Percentiles rank a stretch among this genome's conserved stretches.
phyloP scores from a whole-genome alignment of 2,888 invertebrate genomes.

The Auanema sp. region DNA sequence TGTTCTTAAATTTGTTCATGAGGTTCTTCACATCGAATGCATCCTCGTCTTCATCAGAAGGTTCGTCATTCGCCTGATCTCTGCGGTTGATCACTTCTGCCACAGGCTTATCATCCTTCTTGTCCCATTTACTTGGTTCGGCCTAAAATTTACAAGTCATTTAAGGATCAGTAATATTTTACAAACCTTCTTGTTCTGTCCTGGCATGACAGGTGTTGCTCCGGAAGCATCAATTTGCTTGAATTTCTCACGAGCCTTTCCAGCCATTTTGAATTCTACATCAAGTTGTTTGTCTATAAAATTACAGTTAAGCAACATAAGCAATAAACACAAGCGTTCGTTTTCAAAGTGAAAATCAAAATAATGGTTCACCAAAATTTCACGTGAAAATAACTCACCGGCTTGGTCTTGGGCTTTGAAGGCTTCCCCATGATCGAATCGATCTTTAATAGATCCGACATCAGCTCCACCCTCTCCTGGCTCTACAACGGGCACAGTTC shows the following conservation, averaged over 20 bases:
- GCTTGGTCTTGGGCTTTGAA: conserved; percentile 26
- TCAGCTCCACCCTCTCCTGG: conserved; percentile 29
- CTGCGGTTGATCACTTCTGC: conserved; percentile 60
- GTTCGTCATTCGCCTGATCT: conserved; percentile 20
- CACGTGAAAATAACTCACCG: too few relatives aligned
- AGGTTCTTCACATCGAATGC: conserved; percentile 63
- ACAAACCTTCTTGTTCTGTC: conserved; percentile 28
- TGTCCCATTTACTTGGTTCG: conserved; percentile 60
- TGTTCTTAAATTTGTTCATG: conserved; percentile 64
- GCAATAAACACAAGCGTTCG: too few relatives aligned
- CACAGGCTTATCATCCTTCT: conserved; percentile 48
- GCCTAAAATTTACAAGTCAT: conserved; percentile 18
- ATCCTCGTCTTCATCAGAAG: conserved; percentile 49
- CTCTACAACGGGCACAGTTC: conserved; percentile 12
- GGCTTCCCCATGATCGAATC: conserved; percentile 46
- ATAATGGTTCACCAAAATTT: too few relatives aligned
- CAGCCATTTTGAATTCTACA: conserved; percentile 69
- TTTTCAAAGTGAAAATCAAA: too few relatives aligned
- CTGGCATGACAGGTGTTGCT: conserved; percentile 33
- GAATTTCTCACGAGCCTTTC: conserved; percentile 85
- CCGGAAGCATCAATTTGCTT: conserved; percentile 80
- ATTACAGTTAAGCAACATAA: background rate
- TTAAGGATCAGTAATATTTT: background rate
- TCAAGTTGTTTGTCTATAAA: conserved; percentile 39
- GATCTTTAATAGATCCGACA: conserved; percentile 48